A percentile compares a stretch with the other conserved stretches of the same genome.
These are phyloP conservation scores for Mohoua ochrocephala DNA, from an alignment of 2,113 vertebrate genomes.

Conservation along the genomic window DNA sequence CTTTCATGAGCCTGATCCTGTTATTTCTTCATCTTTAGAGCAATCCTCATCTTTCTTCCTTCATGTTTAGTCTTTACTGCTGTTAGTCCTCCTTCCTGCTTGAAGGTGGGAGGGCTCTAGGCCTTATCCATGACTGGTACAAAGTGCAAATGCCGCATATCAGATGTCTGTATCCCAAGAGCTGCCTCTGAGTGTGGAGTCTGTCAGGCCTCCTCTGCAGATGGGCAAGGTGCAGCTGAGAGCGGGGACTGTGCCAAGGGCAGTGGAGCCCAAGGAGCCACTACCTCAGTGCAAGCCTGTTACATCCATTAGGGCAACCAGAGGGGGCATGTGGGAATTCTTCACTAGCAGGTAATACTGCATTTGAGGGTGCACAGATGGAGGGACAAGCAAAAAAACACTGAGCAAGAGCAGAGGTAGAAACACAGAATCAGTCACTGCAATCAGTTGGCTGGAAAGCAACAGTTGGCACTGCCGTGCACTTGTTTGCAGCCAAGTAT, in stretches of 20 bases:
- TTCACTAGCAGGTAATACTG: neutral
- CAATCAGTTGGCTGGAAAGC: neutral
- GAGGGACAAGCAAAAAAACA: neutral
- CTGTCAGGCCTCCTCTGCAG: neutral
- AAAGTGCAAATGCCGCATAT: neutral
- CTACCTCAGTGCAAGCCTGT: neutral
- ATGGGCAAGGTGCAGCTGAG: neutral
- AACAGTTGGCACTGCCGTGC: neutral
- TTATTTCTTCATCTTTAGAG: neutral
- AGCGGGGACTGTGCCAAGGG: rapidly evolving
- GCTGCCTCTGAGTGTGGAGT: neutral
- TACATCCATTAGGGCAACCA: neutral
- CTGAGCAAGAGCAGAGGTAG: neutral
- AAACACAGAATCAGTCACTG: neutral
- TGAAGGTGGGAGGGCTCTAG: neutral
- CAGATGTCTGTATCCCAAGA: neutral
- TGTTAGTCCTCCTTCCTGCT: neutral
- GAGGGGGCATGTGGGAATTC: rapidly evolving
- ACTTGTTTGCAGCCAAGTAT: neutral
- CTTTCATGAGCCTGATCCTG: neutral
- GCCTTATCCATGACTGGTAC: neutral
- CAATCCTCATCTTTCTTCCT: neutral
- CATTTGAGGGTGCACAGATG: neutral
- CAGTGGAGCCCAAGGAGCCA: neutral
- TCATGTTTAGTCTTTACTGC: neutral